Base-by-base conservation (phyloP, 1,140 invertebrate species). In the Mesaphorura yosii region DNA sequence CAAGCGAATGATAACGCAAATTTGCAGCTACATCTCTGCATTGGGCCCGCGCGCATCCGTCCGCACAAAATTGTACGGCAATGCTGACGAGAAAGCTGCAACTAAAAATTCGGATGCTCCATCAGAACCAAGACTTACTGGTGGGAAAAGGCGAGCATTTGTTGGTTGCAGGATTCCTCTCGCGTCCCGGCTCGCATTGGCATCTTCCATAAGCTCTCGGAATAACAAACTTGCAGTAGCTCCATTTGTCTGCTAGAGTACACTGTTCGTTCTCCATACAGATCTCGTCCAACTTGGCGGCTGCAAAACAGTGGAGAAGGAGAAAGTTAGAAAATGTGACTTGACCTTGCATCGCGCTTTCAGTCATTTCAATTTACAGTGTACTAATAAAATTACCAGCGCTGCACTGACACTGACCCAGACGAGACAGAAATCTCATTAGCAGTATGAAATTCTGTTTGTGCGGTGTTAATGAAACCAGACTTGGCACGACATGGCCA, bases 181-280 rank as follows among this genome's bases (percentile, higher is more conserved):
- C 52, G 41, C 63, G 63, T 5, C 64, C 64, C 7, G 51, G 19
- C 31, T 65, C 60, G 66, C 87, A 92, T 49, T 82, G 78, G 65
- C 88, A 92, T 65, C 84, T 77, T 39, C 88, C 88, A 65, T 89
- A 88, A 5, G 90, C 76, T 68, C 88, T 83, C 12, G 85, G 86
- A 57, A 92, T 87, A 5, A 89, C 74, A 66, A 85, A 91, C 67
- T 89, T 85, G 55, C 88, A 92, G 63, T 86, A 82, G 45, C 82
- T 86, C 59, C 86, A 80, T 41, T 74, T 76, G 59, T 86, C 83
- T 75, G 82, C 86, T 55, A 89, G 75, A 49, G 78, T 78, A 67
- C 88, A 92, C 66, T 91, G 87, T 39, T 81, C 80, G 65, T 90
- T 84, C 64, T 83, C 88, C 69, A 89, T 88, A 66, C 88, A 92